Evolutionary conservation across 2,888 invertebrate species (phyloP), one percentile per base, ranked within the genome.

Genomic region (Oligia fasciuncula): DNA sequence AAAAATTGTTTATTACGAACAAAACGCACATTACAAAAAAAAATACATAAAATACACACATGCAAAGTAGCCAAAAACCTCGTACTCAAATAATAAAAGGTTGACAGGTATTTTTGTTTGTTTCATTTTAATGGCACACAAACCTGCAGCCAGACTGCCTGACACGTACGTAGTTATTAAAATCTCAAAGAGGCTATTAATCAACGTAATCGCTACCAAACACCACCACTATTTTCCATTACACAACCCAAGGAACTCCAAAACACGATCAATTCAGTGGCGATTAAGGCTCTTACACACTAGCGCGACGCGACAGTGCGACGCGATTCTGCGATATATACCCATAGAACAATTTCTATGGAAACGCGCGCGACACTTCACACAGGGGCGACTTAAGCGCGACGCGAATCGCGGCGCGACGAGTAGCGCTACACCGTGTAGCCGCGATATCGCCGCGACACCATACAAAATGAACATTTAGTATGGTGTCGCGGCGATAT

Each of bases 251-350:
- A 66, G 62, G 29, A 77, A 67, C 19, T 68, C 5, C 14, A 29
- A 49, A 57, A 72, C 76, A 79, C 63, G 84, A 87, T 88, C 83
- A 80, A 89, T 85, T 81, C 75, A 73, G 67, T 57, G 68, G 79
- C 77, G 83, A 83, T 89, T n/a, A n/a, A n/a, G n/a, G n/a, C n/a
- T n/a, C n/a, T n/a, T n/a, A n/a, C n/a, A n/a, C n/a, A n/a, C n/a
- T n/a, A n/a, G n/a, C n/a, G n/a, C n/a, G n/a, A n/a, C n/a, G n/a
- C n/a, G n/a, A n/a, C n/a, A n/a, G n/a, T n/a, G n/a, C n/a, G n/a
- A n/a, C n/a, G n/a, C n/a, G n/a, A n/a, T n/a, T n/a, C n/a, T n/a
- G n/a, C n/a, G n/a, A n/a, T n/a, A n/a, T n/a, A n/a, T n/a, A n/a
- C n/a, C n/a, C n/a, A n/a, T n/a, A n/a, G n/a, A n/a, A n/a, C n/a